Conservation (phyloP, 1,140 invertebrate genomes). For the Thaumatotibia leucotreta region DNA sequence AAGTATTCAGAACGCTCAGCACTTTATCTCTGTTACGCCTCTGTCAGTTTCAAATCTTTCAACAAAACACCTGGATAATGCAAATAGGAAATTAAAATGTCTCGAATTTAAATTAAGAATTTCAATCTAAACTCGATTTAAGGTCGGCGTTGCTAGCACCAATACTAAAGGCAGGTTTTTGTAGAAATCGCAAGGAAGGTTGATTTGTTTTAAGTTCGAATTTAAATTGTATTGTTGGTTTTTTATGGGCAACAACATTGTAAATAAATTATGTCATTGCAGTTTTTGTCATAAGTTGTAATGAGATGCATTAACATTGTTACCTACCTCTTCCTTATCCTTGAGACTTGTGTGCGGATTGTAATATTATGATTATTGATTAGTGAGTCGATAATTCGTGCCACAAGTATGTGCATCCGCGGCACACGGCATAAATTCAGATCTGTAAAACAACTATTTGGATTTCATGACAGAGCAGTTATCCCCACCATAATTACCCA, state of each 20-base stretch:
- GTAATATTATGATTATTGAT: too few relatives aligned
- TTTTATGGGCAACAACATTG: not conserved
- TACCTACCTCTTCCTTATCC: too few relatives aligned
- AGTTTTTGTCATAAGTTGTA: too few relatives aligned
- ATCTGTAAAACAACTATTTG: too few relatives aligned
- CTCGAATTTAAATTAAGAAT: constrained; percentile 2
- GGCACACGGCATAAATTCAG: too few relatives aligned
- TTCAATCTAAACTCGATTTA: constrained; percentile 5
- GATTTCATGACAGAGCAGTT: too few relatives aligned
- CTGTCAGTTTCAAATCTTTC: not conserved
- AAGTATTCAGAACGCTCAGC: not conserved
- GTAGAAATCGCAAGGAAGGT: not conserved
- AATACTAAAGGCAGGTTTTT: not conserved
- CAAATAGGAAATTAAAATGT: constrained; percentile 7
- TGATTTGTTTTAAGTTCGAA: constrained; percentile 2
- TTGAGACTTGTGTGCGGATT: too few relatives aligned
- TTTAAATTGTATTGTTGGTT: not conserved
- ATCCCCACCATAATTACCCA: too few relatives aligned
- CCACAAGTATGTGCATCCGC: too few relatives aligned
- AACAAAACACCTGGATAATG: constrained; percentile 8
- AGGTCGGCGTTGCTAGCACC: not conserved
- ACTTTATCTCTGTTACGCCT: not conserved
- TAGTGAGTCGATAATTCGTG: too few relatives aligned
- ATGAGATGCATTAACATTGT: too few relatives aligned
- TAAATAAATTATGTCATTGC: not conserved